Percentiles rank a stretch among this genome's conserved stretches.
These are phyloP conservation scores for Acronicta alni DNA, from an alignment of 2,888 invertebrate species.

Conservation along the genomic window DNA sequence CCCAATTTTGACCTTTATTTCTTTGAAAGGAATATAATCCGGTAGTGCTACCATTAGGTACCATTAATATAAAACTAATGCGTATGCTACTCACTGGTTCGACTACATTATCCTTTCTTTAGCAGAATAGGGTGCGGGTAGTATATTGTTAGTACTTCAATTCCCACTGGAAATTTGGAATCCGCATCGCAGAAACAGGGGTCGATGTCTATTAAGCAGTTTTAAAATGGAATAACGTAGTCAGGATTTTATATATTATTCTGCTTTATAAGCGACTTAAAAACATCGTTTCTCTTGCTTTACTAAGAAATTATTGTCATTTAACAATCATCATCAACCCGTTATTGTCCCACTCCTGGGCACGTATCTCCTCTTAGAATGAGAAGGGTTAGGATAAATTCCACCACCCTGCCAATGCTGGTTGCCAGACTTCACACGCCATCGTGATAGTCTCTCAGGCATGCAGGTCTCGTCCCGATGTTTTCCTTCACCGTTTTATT, in stretches of 20 bases:
- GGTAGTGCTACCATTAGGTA: constrained; percentile 16
- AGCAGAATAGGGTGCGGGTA: constrained; percentile 43
- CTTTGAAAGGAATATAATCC: background rate
- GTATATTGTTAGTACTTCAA: constrained; percentile 52
- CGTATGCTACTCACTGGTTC: constrained; percentile 39
- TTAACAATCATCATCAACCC: too few relatives aligned
- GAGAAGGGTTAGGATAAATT: too few relatives aligned
- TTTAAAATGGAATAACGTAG: constrained; percentile 42
- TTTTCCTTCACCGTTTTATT: too few relatives aligned
- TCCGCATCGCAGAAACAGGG: constrained; percentile 41
- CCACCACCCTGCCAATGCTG: too few relatives aligned
- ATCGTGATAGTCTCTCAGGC: too few relatives aligned
- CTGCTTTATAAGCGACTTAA: too few relatives aligned
- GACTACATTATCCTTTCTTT: constrained; percentile 47
- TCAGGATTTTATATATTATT: constrained; percentile 9
- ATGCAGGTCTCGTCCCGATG: too few relatives aligned
- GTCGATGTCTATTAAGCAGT: constrained; percentile 46
- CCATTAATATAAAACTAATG: constrained; percentile 50
- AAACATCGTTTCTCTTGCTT: too few relatives aligned
- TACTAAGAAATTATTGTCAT: too few relatives aligned
- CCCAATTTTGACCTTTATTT: background rate
- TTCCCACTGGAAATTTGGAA: constrained; percentile 49
- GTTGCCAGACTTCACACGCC: too few relatives aligned
- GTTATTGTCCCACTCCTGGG: too few relatives aligned
- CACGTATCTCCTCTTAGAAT: too few relatives aligned